phyloP scores from a whole-genome alignment of 1,140 invertebrate species.

The Leptinotarsa defecta region DNA sequence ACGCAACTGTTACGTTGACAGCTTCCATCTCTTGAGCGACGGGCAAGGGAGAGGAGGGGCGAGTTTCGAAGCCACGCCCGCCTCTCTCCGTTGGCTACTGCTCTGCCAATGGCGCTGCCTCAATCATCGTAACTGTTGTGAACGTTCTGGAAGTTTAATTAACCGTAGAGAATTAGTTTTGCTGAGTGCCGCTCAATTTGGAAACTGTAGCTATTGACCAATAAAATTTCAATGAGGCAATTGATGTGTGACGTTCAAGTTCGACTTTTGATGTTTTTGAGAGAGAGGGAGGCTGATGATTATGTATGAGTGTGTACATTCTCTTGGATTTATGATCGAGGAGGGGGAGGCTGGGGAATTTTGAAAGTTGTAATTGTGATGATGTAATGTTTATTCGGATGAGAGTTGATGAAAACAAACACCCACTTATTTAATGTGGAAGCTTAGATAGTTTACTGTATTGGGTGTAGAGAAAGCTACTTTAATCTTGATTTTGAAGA shows the following conservation, averaged over 20 bases:
- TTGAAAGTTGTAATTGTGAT: too few species aligned
- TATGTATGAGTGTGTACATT: not conserved
- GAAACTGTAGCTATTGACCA: slow-evolving; percentile 20
- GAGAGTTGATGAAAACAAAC: too few species aligned
- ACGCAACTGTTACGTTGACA: slow-evolving; percentile 27
- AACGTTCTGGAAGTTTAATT: slow-evolving; percentile 49
- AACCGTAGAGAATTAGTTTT: slow-evolving; percentile 33
- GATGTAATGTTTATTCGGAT: too few species aligned
- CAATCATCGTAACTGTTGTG: slow-evolving; percentile 40
- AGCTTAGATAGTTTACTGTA: too few species aligned
- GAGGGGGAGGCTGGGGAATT: too few species aligned
- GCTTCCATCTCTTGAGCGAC: slow-evolving; percentile 27
- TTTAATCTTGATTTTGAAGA: too few species aligned
- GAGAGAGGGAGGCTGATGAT: not conserved
- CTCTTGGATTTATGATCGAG: too few species aligned
- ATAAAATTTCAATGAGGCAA: slow-evolving; percentile 22
- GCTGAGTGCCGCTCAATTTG: slow-evolving; percentile 24
- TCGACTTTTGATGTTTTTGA: not conserved
- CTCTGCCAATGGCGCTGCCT: slow-evolving; percentile 37
- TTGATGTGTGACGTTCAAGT: not conserved
- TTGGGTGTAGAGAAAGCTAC: too few species aligned
- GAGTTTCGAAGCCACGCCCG: slow-evolving; percentile 24
- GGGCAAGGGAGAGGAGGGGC: slow-evolving; percentile 28
- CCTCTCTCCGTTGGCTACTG: slow-evolving; percentile 34
- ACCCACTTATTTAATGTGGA: too few species aligned